Evolutionary conservation across 37 sponge, comb jelly and placozoan species (phyloP).

Genomic region (Ianthella basta): DNA sequence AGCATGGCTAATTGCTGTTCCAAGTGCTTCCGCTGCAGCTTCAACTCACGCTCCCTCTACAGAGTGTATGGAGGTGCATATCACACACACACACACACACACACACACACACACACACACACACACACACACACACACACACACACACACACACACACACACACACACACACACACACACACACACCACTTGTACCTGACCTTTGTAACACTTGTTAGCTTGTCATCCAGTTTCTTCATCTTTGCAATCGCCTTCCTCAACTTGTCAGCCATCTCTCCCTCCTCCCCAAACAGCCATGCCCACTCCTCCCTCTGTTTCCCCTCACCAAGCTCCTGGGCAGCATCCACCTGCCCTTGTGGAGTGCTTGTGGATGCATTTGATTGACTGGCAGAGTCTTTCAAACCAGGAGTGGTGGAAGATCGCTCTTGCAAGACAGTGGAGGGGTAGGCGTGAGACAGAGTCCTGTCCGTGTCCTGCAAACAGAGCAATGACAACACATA

Average conservation of each 20-base stretch:
- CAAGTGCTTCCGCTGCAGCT: conserved; percentile 57
- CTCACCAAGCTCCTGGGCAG: no score
- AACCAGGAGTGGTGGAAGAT: no score
- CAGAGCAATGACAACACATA: no score
- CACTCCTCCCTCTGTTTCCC: no score
- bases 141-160: conserved; percentile 4
- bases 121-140: conserved; percentile 1
- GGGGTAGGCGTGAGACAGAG: no score
- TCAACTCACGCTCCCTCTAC: conserved; percentile 65
- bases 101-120: background rate
- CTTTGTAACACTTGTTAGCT: conserved; percentile 27
- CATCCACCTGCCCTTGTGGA: no score
- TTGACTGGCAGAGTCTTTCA: no score
- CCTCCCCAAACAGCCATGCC: background rate
- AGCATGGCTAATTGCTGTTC: conserved; percentile 45
- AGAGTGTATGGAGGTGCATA: background rate
- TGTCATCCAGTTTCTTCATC: conserved; percentile 39
- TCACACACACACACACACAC: background rate
- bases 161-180: conserved; percentile 8
- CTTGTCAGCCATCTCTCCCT: background rate
- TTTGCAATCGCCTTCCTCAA: conserved; percentile 39
- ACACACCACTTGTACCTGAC: background rate
- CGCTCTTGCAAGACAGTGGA: no score
- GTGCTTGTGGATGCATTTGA: no score
- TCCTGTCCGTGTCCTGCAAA: no score